A percentile compares a stretch with the other conserved stretches of the same genome.
phyloP scores from a whole-genome alignment of 2,888 invertebrate species.

The Drosophila quinaria region DNA sequence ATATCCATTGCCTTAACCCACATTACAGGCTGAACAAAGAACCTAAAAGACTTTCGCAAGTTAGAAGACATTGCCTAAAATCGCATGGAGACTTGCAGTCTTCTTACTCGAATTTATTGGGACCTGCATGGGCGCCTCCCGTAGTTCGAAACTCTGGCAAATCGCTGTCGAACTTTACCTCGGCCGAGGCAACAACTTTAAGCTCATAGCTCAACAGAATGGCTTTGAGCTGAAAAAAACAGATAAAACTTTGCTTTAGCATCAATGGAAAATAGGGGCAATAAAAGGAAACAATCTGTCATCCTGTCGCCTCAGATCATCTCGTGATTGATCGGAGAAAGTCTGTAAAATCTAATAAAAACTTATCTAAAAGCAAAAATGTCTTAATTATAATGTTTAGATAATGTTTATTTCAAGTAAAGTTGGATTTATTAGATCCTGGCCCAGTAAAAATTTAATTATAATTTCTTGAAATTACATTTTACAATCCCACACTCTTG shows the following conservation, averaged over 20 bases:
- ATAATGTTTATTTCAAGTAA: not conserved
- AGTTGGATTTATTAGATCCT: not conserved
- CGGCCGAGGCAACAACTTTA: slow-evolving; percentile 91
- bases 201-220: slow-evolving; percentile 92
- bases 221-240: slow-evolving; percentile 94
- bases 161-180: slow-evolving; percentile 96
- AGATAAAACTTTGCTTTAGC: not conserved
- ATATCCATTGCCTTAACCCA: slow-evolving; percentile 98
- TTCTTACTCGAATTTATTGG: slow-evolving; percentile 84
- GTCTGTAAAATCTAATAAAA: too few relatives aligned
- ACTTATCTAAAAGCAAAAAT: slow-evolving; percentile 90
- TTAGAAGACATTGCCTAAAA: not conserved
- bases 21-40: slow-evolving; percentile 94
- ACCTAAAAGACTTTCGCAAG: slow-evolving; percentile 85
- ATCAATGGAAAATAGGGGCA: slow-evolving; percentile 7
- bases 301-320: not conserved
- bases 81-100: not conserved
- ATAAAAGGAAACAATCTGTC: slow-evolving; percentile 22
- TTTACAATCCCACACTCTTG: not conserved
- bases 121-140: slow-evolving; percentile 87
- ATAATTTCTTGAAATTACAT: not conserved
- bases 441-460: not conserved
- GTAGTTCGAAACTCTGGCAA: slow-evolving; percentile 94
- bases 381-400: slow-evolving; percentile 80
- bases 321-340: not conserved